Conservation (phyloP, 1,140 invertebrate species). For the Atta colombica region DNA sequence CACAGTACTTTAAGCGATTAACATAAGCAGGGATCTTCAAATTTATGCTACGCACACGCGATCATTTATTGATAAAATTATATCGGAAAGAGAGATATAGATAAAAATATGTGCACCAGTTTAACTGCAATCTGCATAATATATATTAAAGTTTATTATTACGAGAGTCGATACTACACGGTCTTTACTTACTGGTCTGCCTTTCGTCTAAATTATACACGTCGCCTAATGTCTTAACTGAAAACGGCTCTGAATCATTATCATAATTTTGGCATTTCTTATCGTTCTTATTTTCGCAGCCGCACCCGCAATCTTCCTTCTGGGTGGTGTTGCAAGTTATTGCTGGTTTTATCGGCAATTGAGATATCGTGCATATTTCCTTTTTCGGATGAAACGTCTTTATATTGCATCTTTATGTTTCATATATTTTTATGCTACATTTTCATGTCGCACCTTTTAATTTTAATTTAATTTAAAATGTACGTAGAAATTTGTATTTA, state of each 20-base stretch:
- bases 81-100: slow-evolving; percentile 60
- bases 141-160: slow-evolving; percentile 85
- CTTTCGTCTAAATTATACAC: slow-evolving; percentile 85
- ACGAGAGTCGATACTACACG: slow-evolving; percentile 75
- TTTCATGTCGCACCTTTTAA: neutral
- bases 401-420: slow-evolving; percentile 1
- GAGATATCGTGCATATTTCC: slow-evolving; percentile 79
- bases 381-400: slow-evolving; percentile 4
- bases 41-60: slow-evolving; percentile 46
- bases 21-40: slow-evolving; percentile 47
- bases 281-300: slow-evolving; percentile 79
- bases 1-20: slow-evolving; percentile 46
- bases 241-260: slow-evolving; percentile 85
- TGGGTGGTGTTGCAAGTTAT: slow-evolving; percentile 84
- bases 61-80: slow-evolving; percentile 65
- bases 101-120: slow-evolving; percentile 60
- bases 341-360: slow-evolving; percentile 83
- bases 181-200: slow-evolving; percentile 82
- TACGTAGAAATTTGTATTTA: neutral
- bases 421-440: neutral
- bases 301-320: slow-evolving; percentile 83
- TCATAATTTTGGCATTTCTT: slow-evolving; percentile 85
- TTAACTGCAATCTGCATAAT: slow-evolving; percentile 83
- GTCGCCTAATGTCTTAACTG: slow-evolving; percentile 86
- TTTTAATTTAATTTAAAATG: neutral